These are phyloP conservation scores for Gallinago jamesoni DNA, from an alignment of 2,113 vertebrate species.

Conservation along the genomic window DNA sequence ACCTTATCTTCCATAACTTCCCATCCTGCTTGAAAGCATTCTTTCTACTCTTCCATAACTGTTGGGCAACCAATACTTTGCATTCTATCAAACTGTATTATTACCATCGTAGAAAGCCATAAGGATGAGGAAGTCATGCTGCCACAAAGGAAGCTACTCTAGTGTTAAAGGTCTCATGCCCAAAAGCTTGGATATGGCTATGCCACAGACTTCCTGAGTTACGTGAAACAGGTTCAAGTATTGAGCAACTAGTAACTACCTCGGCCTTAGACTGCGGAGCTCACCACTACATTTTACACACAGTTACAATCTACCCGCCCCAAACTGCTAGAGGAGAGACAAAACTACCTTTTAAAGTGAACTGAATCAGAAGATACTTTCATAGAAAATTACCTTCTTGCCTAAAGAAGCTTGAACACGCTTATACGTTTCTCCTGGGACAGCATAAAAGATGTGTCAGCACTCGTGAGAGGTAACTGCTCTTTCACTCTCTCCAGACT, in stretches of 20 bases:
- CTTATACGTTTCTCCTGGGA: fast-evolving
- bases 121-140: not conserved
- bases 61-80: not conserved
- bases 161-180: not conserved
- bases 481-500: not conserved
- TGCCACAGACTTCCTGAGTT: not conserved
- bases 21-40: not conserved
- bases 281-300: not conserved
- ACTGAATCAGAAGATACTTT: not conserved
- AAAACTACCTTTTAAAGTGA: not conserved
- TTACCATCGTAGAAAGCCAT: not conserved
- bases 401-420: not conserved
- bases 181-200: not conserved
- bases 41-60: not conserved
- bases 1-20: fast-evolving
- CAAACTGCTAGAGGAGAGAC: not conserved
- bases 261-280: not conserved
- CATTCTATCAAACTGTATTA: not conserved
- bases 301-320: not conserved
- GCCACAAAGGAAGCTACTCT: not conserved
- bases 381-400: not conserved
- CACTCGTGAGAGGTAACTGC: not conserved
- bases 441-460: not conserved
- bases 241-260: not conserved
- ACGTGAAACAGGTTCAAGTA: not conserved